phyloP scores from a whole-genome alignment of 2,888 invertebrate species.

The Agapostemon virescens region DNA sequence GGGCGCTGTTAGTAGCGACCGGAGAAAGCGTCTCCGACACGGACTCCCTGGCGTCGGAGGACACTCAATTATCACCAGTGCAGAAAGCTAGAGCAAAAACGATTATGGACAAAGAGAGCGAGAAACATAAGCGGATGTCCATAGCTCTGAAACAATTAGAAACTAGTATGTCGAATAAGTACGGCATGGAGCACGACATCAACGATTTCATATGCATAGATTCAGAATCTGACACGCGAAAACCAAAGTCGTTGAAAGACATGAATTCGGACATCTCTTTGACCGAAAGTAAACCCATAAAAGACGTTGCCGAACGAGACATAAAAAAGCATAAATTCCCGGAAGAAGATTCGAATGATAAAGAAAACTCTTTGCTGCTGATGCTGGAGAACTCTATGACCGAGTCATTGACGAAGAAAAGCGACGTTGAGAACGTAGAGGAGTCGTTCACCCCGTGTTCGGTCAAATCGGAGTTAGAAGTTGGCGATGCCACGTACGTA shows the following conservation, averaged over 20 bases:
- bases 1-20: conserved; percentile 75
- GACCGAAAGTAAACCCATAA: conserved; percentile 30
- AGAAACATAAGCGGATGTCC: conserved; percentile 66
- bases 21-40: conserved; percentile 76
- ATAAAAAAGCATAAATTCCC: conserved; percentile 13
- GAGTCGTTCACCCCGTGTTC: conserved; percentile 65
- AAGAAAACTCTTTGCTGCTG: conserved; percentile 30
- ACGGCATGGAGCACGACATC: conserved; percentile 45
- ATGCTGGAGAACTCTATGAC: background rate
- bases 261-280: conserved; percentile 25
- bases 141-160: conserved; percentile 71
- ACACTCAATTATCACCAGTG: conserved; percentile 75
- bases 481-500: conserved; percentile 74
- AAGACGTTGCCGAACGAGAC: background rate
- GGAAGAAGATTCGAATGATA: conserved; percentile 28
- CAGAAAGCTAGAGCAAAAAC: conserved; percentile 76
- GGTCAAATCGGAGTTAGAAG: conserved; percentile 71
- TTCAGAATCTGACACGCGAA: conserved; percentile 57
- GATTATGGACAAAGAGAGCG: conserved; percentile 73
- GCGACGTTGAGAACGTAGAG: conserved; percentile 6
- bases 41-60: conserved; percentile 74
- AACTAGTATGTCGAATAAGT: conserved; percentile 66
- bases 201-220: conserved; percentile 46
- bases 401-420: conserved; percentile 11
- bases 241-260: conserved; percentile 58